Conservation (phyloP, 2,113 vertebrate genomes). For the Nesoenas mayeri region DNA sequence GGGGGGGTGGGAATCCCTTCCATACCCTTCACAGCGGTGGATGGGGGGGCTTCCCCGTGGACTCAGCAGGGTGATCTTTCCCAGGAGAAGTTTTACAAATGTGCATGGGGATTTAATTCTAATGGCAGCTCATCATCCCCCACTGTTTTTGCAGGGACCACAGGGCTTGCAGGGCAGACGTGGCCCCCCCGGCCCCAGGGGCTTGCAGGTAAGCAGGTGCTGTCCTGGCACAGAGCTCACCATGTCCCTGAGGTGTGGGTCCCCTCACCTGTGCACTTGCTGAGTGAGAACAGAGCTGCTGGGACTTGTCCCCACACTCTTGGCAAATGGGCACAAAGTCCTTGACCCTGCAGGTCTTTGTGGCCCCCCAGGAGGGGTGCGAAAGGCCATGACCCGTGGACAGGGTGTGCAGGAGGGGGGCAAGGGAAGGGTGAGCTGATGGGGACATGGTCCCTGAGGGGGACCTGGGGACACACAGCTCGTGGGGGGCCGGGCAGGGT, state of each 20-base stretch:
- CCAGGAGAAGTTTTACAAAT: background rate
- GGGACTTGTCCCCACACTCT: accelerated
- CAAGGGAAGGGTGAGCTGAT: background rate
- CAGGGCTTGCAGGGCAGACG: constrained; percentile 81
- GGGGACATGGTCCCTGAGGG: background rate
- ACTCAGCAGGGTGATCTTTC: accelerated
- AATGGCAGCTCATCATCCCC: background rate
- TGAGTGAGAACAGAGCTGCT: background rate
- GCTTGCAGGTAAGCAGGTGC: constrained; percentile 74
- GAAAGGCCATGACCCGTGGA: accelerated
- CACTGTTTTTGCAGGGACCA: constrained; percentile 72
- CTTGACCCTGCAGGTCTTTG: background rate
- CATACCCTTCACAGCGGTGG: accelerated
- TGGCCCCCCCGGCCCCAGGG: constrained; percentile 76
- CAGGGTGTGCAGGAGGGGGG: background rate
- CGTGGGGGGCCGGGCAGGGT: background rate
- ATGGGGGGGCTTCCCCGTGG: background rate
- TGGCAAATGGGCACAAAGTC: accelerated
- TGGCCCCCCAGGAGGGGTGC: accelerated
- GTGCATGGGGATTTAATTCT: background rate
- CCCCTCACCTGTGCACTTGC: accelerated
- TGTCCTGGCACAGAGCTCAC: background rate
- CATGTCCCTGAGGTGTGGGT: accelerated
- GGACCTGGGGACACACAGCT: background rate
- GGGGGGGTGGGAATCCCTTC: background rate